These are phyloP conservation scores for Burhinus bistriatus DNA, from an alignment of 2,113 vertebrate genomes.

Conservation along the genomic window DNA sequence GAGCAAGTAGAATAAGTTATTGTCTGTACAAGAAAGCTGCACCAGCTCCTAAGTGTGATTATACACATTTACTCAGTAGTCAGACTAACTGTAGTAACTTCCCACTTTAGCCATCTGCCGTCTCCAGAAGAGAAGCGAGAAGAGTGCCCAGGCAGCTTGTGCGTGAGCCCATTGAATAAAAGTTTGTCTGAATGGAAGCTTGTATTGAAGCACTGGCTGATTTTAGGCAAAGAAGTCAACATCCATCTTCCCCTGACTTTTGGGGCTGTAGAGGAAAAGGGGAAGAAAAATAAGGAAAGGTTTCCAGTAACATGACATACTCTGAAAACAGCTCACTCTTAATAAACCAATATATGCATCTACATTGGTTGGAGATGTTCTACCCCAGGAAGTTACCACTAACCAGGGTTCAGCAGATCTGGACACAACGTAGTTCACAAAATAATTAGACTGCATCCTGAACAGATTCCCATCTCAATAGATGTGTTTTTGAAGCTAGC, in stretches of 20 bases:
- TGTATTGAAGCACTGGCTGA: background rate
- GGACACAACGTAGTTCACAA: background rate
- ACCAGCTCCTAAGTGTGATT: background rate
- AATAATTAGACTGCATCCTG: background rate
- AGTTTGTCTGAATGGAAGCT: background rate
- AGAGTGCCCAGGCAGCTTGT: background rate
- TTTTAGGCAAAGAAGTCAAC: background rate
- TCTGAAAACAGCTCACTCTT: background rate
- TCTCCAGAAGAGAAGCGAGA: background rate
- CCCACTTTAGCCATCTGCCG: conserved; percentile 56
- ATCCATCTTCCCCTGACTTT: background rate
- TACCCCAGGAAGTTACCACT: background rate
- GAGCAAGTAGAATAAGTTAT: conserved; percentile 23
- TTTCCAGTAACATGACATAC: background rate
- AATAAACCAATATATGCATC: background rate
- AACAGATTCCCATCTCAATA: background rate
- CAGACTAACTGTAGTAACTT: conserved; percentile 57
- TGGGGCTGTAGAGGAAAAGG: background rate
- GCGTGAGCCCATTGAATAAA: background rate
- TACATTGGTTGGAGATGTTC: rapidly evolving
- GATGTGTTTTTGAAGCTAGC: background rate
- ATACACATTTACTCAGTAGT: conserved; percentile 40
- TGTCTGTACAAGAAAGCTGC: conserved; percentile 25
- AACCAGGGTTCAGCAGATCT: background rate
- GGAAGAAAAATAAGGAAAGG: background rate